Percentiles rank a stretch among this genome's conserved stretches.
These are phyloP conservation scores for Dyspetes luteomarginatus DNA, from an alignment of 2,888 invertebrate genomes.

Conservation along the genomic window DNA sequence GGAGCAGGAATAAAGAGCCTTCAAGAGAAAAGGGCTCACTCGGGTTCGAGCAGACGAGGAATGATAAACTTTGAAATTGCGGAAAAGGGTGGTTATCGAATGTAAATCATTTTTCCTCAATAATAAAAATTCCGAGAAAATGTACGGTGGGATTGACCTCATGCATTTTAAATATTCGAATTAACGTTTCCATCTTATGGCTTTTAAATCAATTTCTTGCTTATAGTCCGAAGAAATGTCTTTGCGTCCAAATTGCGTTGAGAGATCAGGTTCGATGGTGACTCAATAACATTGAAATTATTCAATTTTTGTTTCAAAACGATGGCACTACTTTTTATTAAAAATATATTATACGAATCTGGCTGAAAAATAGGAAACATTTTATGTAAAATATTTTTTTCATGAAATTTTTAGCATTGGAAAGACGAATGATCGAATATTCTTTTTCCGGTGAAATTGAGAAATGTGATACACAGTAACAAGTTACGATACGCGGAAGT, in stretches of 20 bases:
- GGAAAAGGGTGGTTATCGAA: background rate
- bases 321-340: no score
- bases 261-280: background rate
- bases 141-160: background rate
- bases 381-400: no score
- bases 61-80: background rate
- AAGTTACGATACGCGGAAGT: background rate
- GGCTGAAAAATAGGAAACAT: no score
- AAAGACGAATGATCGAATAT: background rate
- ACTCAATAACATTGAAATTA: background rate
- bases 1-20: conserved; percentile 2
- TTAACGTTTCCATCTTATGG: background rate
- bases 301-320: no score
- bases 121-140: background rate
- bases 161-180: background rate
- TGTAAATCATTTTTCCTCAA: background rate
- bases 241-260: background rate
- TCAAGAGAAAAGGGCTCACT: background rate
- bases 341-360: no score
- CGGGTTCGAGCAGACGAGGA: background rate
- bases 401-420: no score
- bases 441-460: conserved; percentile 5
- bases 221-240: no score
- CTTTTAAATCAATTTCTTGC: background rate
- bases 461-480: background rate